These are phyloP conservation scores for Epinephelus lanceolatus DNA, from an alignment of 2,113 vertebrate genomes.

Conservation along the genomic window DNA sequence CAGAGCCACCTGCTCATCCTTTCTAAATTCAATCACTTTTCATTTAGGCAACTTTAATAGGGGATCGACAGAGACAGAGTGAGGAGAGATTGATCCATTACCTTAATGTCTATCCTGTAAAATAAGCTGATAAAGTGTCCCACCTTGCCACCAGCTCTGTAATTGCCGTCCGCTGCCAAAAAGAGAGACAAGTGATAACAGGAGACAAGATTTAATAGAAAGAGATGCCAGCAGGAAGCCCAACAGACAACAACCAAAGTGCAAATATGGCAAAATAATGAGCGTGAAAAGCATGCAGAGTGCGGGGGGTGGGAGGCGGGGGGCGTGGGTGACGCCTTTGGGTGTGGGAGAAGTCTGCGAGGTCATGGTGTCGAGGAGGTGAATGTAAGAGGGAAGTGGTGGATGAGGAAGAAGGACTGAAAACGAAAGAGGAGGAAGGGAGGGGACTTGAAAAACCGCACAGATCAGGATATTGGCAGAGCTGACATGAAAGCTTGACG, in stretches of 20 bases:
- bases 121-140: slow-evolving; percentile 74
- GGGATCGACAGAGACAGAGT: slow-evolving; percentile 7
- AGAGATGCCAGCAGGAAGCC: slow-evolving; percentile 41
- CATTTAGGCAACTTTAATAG: slow-evolving; percentile 65
- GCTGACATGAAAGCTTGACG: slow-evolving; percentile 33
- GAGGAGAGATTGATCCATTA: slow-evolving; percentile 57
- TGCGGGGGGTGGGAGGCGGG: neutral
- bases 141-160: slow-evolving; percentile 47
- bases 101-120: slow-evolving; percentile 55
- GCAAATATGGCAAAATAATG: slow-evolving; percentile 40
- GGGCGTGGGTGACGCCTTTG: slow-evolving; percentile 6
- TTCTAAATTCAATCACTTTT: slow-evolving; percentile 75
- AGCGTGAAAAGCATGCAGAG: slow-evolving; percentile 26
- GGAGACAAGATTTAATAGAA: slow-evolving; percentile 49
- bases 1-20: slow-evolving; percentile 78
- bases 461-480: slow-evolving; percentile 54
- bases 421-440: slow-evolving; percentile 18
- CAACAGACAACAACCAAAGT: slow-evolving; percentile 17
- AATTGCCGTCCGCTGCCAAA: slow-evolving; percentile 69
- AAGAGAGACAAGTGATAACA: slow-evolving; percentile 47
- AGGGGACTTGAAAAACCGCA: slow-evolving; percentile 34
- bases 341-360: slow-evolving; percentile 19
- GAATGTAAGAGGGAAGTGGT: slow-evolving; percentile 14
- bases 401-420: slow-evolving; percentile 28
- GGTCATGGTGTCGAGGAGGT: slow-evolving; percentile 7